Evolutionary conservation across 2,888 invertebrate species (phyloP).

Genomic region (Corythucha ciliata): DNA sequence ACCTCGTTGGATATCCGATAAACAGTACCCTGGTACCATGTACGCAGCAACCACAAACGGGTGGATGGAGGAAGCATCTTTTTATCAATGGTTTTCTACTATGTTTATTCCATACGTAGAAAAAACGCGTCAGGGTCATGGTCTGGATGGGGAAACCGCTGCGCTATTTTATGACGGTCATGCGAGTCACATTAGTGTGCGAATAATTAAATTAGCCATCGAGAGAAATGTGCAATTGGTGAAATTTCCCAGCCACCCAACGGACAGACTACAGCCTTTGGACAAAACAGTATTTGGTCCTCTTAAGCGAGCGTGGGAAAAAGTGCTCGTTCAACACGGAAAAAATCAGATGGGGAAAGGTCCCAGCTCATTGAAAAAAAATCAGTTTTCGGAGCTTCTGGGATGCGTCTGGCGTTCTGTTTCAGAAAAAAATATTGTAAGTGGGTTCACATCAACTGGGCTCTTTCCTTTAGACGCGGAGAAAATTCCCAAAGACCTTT

Average conservation of each 20-base stretch:
- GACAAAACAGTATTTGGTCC: slow-evolving; percentile 20
- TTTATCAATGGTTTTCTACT: slow-evolving; percentile 22
- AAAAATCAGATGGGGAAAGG: slow-evolving; percentile 13
- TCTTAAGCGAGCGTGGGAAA: slow-evolving; percentile 17
- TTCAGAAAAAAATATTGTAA: too few species aligned
- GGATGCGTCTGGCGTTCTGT: too few species aligned
- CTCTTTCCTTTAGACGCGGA: too few species aligned
- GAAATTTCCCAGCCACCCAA: slow-evolving; percentile 23
- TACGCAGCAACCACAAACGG: slow-evolving; percentile 35
- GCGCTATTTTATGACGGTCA: slow-evolving; percentile 3
- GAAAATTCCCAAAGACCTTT: too few species aligned
- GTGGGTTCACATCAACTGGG: too few species aligned
- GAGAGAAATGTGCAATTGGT: slow-evolving; percentile 19
- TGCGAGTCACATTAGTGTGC: slow-evolving; percentile 17
- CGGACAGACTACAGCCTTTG: slow-evolving; percentile 10
- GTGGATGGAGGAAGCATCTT: slow-evolving; percentile 35
- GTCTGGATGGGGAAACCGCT: slow-evolving; percentile 1
- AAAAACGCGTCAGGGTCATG: slow-evolving; percentile 11
- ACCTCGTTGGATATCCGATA: too few species aligned
- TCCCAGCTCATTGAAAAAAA: too few species aligned
- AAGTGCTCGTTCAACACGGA: slow-evolving; percentile 13
- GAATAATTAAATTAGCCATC: slow-evolving; percentile 18
- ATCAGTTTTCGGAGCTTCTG: too few species aligned
- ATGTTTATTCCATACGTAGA: slow-evolving; percentile 25
- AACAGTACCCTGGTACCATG: slow-evolving; percentile 35